Conservation (phyloP, 2,888 invertebrate species). For the Leptopterna dolabrata region DNA sequence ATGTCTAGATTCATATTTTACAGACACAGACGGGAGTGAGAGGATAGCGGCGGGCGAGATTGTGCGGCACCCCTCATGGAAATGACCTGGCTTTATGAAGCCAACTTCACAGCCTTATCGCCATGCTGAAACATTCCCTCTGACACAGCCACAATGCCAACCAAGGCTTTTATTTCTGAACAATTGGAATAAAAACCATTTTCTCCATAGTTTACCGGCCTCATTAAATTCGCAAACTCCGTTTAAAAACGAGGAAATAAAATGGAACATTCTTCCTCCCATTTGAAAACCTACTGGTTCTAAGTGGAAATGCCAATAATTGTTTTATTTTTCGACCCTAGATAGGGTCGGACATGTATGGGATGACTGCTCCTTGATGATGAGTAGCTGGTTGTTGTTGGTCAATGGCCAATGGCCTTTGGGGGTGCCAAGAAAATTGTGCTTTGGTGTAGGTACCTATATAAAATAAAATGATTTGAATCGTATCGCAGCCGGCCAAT, state of each 20-base stretch:
- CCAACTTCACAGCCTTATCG: constrained; percentile 27
- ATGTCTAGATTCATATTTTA: background rate
- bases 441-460: no score
- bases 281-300: no score
- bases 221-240: background rate
- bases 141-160: constrained; percentile 26
- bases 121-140: background rate
- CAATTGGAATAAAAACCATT: constrained; percentile 15
- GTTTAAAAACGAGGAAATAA: background rate
- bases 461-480: no score
- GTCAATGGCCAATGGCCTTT: no score
- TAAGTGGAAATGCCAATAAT: no score
- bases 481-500: no score
- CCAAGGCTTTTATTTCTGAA: constrained; percentile 4
- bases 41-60: background rate
- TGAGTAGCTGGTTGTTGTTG: no score
- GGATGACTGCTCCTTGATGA: no score
- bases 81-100: constrained; percentile 38
- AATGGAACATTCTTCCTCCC: background rate
- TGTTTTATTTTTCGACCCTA: no score
- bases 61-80: constrained; percentile 25
- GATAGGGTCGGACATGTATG: no score
- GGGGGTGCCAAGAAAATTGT: no score
- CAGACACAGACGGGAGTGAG: background rate
- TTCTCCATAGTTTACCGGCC: background rate